Evolutionary conservation across 2,888 invertebrate genomes (phyloP), one percentile per base, ranked within the genome.

Genomic region (Strigamia crassipes): DNA sequence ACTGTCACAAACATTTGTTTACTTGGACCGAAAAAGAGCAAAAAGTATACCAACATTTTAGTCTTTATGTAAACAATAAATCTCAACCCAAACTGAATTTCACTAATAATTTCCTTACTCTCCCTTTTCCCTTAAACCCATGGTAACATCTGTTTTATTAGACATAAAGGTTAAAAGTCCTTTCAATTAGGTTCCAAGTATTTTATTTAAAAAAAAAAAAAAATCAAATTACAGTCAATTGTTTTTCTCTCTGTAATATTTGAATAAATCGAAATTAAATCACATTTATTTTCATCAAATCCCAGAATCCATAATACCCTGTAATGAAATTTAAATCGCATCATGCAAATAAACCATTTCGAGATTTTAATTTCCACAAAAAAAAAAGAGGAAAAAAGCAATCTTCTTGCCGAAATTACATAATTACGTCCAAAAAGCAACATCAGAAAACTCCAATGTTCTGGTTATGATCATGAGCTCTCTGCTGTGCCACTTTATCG

Each of bases 1-100:
- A 73, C 73, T 73, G 73, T 73, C 73, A 73, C 73, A 73, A 73
- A 73, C 73, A 73, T 73, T 73, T 73, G 73, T 73, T 73, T 73
- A 73, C 73, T 73, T 18, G 13, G 51, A 18, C 38, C 56, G 1
- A 10, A 27, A 73, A 31, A 73, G 27, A 73, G 10, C 5, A 66
- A 66, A 23, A 66, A 66, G 18, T 12, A 21, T 12, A 66, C 12
- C 18, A 66, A 73, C 73, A 73, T 73, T 73, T 73, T 73, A 73
- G 73, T 31, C 27, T 12, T 27, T 27, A 27, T 4, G 73, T 31
- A 31, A 27, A 15, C 31, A 23, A 73, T 73, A 73, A 73, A 73
- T 31, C 27, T 73, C 27, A n/a, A 31, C 23, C 27, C 31, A 73
- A 73, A 73, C 9, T 73, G 27, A 31, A 73, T 73, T 73, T 31